Percentiles rank a stretch among this genome's conserved stretches.
phyloP scores from a whole-genome alignment of 2,113 vertebrate species.

The Albula goreensis region DNA sequence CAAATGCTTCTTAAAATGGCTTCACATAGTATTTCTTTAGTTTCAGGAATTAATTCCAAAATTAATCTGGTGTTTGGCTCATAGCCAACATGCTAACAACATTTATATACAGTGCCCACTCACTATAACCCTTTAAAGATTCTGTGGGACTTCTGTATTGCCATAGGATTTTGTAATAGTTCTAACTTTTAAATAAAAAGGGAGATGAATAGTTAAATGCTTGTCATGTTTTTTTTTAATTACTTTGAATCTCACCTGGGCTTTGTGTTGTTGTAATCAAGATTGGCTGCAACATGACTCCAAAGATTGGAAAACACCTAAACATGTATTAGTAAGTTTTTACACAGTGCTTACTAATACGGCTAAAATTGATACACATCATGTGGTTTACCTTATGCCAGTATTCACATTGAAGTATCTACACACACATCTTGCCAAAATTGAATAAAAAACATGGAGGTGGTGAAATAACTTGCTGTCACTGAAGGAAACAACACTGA shows the following conservation, averaged over 20 bases:
- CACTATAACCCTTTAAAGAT: neutral
- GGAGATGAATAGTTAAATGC: neutral
- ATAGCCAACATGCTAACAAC: neutral
- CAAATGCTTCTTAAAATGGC: neutral
- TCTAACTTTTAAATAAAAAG: constrained; percentile 1
- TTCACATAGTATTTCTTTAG: neutral
- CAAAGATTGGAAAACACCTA: no score
- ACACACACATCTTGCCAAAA: no score
- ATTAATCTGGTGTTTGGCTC: neutral
- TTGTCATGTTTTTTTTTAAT: neutral
- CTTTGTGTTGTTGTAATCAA: neutral
- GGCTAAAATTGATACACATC: no score
- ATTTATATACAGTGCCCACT: neutral
- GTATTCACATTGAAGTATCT: no score
- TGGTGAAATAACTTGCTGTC: no score
- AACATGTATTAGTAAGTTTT: no score
- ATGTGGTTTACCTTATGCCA: no score
- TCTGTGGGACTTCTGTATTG: neutral
- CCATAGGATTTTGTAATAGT: neutral
- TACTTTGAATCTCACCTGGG: no score
- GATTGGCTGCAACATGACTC: no score
- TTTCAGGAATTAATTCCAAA: neutral
- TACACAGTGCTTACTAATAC: no score
- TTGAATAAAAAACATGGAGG: no score
- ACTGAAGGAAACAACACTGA: no score